Evolutionary conservation across 2,113 vertebrate genomes (phyloP).

Genomic region (Hippoglossus stenolepis): DNA sequence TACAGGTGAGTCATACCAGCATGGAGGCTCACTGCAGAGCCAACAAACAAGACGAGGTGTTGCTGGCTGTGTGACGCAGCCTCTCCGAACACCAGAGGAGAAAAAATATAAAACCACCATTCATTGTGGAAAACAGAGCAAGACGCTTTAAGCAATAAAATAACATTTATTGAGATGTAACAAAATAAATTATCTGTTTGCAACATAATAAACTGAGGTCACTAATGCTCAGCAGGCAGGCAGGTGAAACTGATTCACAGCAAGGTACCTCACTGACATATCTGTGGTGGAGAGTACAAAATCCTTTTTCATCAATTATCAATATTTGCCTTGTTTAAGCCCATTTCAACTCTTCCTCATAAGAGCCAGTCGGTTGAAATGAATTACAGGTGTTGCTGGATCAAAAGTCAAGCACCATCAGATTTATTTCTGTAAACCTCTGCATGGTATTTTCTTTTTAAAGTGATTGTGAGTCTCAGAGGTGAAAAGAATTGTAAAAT

Average conservation of each 20-base stretch:
- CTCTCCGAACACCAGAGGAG: not conserved
- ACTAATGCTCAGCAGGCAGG: conserved; percentile 62
- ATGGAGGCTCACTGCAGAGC: conserved; percentile 27
- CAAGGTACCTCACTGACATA: conserved; percentile 49
- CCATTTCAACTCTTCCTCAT: conserved; percentile 14
- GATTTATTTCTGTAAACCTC: conserved; percentile 30
- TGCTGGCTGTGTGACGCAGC: conserved; percentile 62
- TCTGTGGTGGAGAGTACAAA: conserved; percentile 34
- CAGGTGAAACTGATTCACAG: conserved; percentile 47
- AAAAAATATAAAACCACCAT: not conserved
- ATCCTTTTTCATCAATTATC: conserved; percentile 17
- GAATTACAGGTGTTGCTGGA: conserved; percentile 24
- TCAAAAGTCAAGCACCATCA: conserved; percentile 47
- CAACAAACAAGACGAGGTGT: conserved; percentile 64
- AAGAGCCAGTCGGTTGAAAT: not conserved
- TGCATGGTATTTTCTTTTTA: conserved; percentile 10
- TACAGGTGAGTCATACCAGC: conserved; percentile 72
- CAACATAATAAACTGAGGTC: conserved; percentile 85
- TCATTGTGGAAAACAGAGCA: conserved; percentile 14
- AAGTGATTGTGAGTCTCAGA: no score
- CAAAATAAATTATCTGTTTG: conserved; percentile 98
- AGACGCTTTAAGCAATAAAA: conserved; percentile 87
- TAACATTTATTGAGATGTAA: conserved; percentile 96
- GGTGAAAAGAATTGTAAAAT: no score
- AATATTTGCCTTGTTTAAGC: conserved; percentile 17